phyloP scores from a whole-genome alignment of 2,888 invertebrate genomes.

The Epirrhoe tristata region DNA sequence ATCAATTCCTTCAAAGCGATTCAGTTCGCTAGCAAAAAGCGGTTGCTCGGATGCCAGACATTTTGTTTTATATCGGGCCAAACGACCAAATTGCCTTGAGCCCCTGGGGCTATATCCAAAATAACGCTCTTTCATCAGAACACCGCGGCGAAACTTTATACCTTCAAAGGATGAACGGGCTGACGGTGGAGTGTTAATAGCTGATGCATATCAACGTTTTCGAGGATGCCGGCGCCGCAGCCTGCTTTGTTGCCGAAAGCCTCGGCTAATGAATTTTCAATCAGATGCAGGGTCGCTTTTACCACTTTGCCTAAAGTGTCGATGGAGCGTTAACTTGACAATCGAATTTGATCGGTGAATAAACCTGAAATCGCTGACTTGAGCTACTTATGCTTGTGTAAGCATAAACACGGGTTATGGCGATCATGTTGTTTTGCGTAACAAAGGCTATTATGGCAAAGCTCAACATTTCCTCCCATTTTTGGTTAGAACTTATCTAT shows the following conservation, averaged over 20 bases:
- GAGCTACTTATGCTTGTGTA: not conserved
- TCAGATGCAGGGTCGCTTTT: constrained; percentile 30
- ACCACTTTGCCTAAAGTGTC: constrained; percentile 11
- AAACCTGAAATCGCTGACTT: constrained; percentile 2
- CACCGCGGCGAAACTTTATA: constrained; percentile 50
- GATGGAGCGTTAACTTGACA: constrained; percentile 6
- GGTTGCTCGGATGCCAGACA: constrained; percentile 40
- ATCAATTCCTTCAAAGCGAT: constrained; percentile 45
- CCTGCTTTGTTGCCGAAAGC: constrained; percentile 53
- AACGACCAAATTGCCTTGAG: constrained; percentile 54
- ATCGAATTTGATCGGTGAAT: constrained; percentile 4
- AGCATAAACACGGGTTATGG: not conserved
- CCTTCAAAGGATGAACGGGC: constrained; percentile 59
- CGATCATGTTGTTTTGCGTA: not conserved
- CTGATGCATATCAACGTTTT: constrained; percentile 68
- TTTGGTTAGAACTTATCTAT: not conserved
- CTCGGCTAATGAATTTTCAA: constrained; percentile 47
- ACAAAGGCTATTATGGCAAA: not conserved
- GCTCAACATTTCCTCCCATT: not conserved
- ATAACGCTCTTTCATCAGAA: constrained; percentile 62
- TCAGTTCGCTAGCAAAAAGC: constrained; percentile 41
- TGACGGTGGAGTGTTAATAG: constrained; percentile 66
- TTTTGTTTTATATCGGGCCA: constrained; percentile 50
- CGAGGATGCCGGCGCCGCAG: constrained; percentile 51
- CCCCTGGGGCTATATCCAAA: constrained; percentile 58